Evolutionary conservation across 2,888 invertebrate genomes (phyloP).

Genomic region (Ophraella communa): DNA sequence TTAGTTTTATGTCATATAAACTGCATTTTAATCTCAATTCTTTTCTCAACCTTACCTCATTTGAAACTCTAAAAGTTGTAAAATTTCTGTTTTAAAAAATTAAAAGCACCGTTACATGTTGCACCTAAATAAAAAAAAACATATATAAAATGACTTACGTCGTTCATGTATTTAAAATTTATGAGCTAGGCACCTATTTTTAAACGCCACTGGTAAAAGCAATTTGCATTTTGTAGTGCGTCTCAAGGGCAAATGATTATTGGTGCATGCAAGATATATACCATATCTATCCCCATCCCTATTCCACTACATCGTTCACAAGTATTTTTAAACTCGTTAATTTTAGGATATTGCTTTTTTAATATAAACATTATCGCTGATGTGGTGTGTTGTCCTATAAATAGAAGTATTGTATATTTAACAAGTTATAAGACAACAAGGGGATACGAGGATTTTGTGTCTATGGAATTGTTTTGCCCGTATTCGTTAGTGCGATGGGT

Average conservation of each 20-base stretch:
- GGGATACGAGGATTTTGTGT: background rate
- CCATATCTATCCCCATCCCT: background rate
- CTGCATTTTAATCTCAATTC: too few relatives aligned
- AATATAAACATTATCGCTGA: background rate
- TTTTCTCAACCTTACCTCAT: too few relatives aligned
- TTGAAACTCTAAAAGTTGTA: too few relatives aligned
- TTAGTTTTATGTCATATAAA: too few relatives aligned
- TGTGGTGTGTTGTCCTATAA: background rate
- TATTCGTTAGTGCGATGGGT: background rate
- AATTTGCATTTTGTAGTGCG: slow-evolving; percentile 50
- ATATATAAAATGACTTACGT: too few relatives aligned
- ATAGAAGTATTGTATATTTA: background rate
- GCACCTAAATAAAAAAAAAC: too few relatives aligned
- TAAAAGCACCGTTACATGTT: too few relatives aligned
- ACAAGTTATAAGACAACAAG: background rate
- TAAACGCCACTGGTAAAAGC: background rate
- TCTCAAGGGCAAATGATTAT: slow-evolving; percentile 47
- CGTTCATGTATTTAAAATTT: background rate
- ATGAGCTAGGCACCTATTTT: background rate
- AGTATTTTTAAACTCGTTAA: background rate
- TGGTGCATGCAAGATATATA: slow-evolving; percentile 4
- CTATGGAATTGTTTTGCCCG: background rate
- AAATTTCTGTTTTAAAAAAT: too few relatives aligned
- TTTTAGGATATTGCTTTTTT: background rate
- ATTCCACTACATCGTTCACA: background rate